Evolutionary conservation across 2,888 invertebrate genomes (phyloP).

Genomic region (Timandra comae): DNA sequence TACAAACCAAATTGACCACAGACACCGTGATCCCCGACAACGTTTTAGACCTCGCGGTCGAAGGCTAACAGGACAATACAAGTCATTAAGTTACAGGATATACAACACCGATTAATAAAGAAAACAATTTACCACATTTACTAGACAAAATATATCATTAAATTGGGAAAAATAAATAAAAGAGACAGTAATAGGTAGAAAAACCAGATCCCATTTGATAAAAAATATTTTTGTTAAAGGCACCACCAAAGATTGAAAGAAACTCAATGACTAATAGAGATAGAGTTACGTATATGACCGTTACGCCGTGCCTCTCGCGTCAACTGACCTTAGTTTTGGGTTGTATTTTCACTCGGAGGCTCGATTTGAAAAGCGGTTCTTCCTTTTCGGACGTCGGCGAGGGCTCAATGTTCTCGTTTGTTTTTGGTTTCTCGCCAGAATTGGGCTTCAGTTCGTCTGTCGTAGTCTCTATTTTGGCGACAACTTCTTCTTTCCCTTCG

Average conservation of each 20-base stretch:
- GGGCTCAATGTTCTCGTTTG: constrained; percentile 37
- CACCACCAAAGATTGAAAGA: constrained; percentile 43
- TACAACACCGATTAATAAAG: constrained; percentile 30
- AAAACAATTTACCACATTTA: constrained; percentile 12
- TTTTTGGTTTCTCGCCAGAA: constrained; percentile 45
- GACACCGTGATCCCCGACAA: constrained; percentile 73
- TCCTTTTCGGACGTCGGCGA: constrained; percentile 59
- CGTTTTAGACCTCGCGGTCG: constrained; percentile 67
- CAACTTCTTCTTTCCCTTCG: constrained; percentile 58
- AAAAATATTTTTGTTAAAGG: constrained; percentile 29
- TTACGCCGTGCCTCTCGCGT: constrained; percentile 21
- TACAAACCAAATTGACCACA: constrained; percentile 75
- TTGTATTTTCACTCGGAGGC: constrained; percentile 57
- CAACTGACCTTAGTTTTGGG: constrained; percentile 66
- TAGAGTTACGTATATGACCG: constrained; percentile 30
- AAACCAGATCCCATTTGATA: constrained; percentile 25
- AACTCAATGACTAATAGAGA: constrained; percentile 54
- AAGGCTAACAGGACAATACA: constrained; percentile 66
- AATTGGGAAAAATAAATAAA: constrained; percentile 25
- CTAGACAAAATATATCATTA: constrained; percentile 21
- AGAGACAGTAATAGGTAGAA: constrained; percentile 4
- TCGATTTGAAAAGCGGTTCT: constrained; percentile 70
- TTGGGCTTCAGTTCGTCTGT: constrained; percentile 68
- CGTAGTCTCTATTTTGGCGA: constrained; percentile 69
- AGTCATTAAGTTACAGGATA: constrained; percentile 48